Conservation (phyloP, 2,888 invertebrate genomes). For the Drosophila peninsularis region DNA sequence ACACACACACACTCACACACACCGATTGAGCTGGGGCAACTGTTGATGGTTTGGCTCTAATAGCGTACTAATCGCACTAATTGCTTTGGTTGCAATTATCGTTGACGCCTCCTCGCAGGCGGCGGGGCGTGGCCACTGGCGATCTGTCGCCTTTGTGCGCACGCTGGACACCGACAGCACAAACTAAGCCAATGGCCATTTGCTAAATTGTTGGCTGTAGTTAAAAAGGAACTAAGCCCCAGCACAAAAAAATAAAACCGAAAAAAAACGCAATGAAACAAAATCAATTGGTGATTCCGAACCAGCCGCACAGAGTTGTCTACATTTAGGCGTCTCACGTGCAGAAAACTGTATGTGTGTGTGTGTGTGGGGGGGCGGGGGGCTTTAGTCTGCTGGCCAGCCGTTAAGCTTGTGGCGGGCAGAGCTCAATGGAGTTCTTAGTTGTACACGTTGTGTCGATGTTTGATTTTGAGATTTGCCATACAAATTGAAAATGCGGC, state of each 20-base stretch:
- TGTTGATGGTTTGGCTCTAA: constrained; percentile 76
- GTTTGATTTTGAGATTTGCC: constrained; percentile 54
- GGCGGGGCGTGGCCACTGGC: constrained; percentile 26
- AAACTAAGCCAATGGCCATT: constrained; percentile 50
- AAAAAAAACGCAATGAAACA: constrained; percentile 23
- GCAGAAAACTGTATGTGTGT: constrained; percentile 25
- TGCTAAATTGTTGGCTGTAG: constrained; percentile 70
- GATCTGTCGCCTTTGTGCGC: constrained; percentile 40
- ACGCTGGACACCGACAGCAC: constrained; percentile 48
- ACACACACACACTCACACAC: constrained; percentile 16
- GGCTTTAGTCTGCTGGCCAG: constrained; percentile 32
- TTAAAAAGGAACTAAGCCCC: constrained; percentile 46
- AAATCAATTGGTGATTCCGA: constrained; percentile 75
- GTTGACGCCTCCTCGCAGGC: constrained; percentile 54
- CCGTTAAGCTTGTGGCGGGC: constrained; percentile 56
- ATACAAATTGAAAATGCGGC: constrained; percentile 41
- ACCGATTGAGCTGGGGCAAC: constrained; percentile 18
- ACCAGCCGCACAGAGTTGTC: constrained; percentile 61
- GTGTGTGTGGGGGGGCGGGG: constrained; percentile 11
- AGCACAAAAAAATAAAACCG: constrained; percentile 7
- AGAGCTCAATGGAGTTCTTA: constrained; percentile 57
- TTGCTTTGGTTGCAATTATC: constrained; percentile 79
- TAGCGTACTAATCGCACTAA: constrained; percentile 79
- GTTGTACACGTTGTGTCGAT: constrained; percentile 41
- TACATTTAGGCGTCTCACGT: constrained; percentile 74